Evolutionary conservation across 1,140 invertebrate genomes (phyloP), one percentile per base, ranked within the genome.

Genomic region (Papilio helenus): DNA sequence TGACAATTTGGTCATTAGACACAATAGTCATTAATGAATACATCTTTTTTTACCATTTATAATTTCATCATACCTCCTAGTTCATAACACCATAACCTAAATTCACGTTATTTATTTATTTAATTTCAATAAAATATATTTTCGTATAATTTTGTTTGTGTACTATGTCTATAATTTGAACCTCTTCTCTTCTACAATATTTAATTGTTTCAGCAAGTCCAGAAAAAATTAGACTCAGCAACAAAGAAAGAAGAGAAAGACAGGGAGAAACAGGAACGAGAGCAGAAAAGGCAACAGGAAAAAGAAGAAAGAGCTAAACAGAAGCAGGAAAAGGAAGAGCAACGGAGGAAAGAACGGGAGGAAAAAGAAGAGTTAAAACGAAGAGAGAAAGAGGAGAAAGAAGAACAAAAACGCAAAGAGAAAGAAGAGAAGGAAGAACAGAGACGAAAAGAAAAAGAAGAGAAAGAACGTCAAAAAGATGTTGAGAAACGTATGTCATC

Each of bases 361-460:
- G 94, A 95, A 81, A 96, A 95, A 80, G 95, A 96, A 84, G 93
- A 94, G 79, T 88, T 91, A 76, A 94, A 91, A 76, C 90, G 93
- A 78, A 79, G 93, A 82, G 94, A 95, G 82, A 94, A 93, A 83
- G 91, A 93, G 81, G 91, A 94, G 81, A 94, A 93, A 82, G 94
- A 95, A 81, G 95, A 95, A 77, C 79, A 92, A n/a, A 95, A 95
- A 84, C 93, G 89, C 9, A 95, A 95, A 84, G 95, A 94, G 81
- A 92, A 92, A 20, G 95, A 96, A 80, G 95, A 95, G 79, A 96
- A 95, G 81, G 94, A 95, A 85, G 94, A 94, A 77, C 90, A 95
- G 78, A 95, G 84, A 88, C 86, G 91, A 65, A 96, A 95, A 76
- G 61, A 68, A 29, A 68, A 65, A 44, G 76, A 77, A 23, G 76